Conservation (phyloP, 2,113 vertebrate species). For the Oriolus oriolus region DNA sequence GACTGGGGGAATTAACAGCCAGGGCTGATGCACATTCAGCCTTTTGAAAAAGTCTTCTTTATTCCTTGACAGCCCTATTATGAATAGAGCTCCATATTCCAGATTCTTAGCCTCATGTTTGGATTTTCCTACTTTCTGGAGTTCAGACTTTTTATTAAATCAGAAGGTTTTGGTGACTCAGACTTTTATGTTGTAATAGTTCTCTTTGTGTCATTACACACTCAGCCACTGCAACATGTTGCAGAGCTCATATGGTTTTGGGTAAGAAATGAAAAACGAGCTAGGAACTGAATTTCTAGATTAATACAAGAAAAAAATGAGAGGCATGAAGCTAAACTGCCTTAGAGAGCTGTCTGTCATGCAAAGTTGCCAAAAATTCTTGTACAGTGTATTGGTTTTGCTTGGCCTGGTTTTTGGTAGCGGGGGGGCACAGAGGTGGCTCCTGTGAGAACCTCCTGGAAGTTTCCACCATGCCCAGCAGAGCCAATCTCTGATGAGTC, state of each 20-base stretch:
- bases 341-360: not conserved
- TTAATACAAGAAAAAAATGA: not conserved
- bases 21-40: constrained; percentile 34
- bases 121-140: constrained; percentile 14
- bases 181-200: not conserved
- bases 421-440: not conserved
- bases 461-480: not conserved
- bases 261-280: not conserved
- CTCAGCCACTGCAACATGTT: not conserved
- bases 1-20: constrained; percentile 30
- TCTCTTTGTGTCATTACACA: not conserved
- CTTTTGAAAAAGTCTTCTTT: constrained; percentile 25
- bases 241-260: not conserved
- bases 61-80: constrained; percentile 35
- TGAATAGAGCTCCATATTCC: constrained; percentile 22
- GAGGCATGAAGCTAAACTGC: not conserved
- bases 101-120: not conserved
- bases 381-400: not conserved
- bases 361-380: not conserved
- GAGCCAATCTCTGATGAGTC: not conserved
- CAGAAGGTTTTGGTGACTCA: not conserved
- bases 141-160: not conserved
- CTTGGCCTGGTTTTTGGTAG: not conserved
- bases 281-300: not conserved
- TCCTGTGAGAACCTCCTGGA: not conserved